Conservation (phyloP, 1,140 invertebrate genomes). For the Helicoverpa armigera region DNA sequence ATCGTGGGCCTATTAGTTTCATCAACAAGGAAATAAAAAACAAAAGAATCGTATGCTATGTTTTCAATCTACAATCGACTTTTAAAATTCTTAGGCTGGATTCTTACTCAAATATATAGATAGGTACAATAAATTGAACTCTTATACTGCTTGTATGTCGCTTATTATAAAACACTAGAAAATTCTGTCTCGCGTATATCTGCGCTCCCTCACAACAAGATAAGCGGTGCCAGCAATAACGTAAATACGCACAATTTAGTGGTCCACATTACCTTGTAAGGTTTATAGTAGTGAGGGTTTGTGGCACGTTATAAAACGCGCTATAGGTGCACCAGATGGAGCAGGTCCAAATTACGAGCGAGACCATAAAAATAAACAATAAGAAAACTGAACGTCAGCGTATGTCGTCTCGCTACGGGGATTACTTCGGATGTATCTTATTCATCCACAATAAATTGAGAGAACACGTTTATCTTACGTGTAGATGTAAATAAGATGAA, state of each 20-base stretch:
- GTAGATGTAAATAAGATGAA: slow-evolving; percentile 5
- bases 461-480: not conserved
- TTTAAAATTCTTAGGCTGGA: too few species aligned
- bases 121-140: too few species aligned
- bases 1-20: too few species aligned
- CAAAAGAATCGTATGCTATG: too few species aligned
- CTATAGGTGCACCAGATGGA: slow-evolving; percentile 20
- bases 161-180: too few species aligned
- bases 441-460: slow-evolving; percentile 2
- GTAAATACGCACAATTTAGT: not conserved
- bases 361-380: slow-evolving; percentile 41
- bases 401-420: not conserved
- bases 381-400: slow-evolving; percentile 16
- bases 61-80: too few species aligned
- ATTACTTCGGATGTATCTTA: not conserved
- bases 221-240: not conserved
- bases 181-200: too few species aligned
- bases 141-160: too few species aligned
- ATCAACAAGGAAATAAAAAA: too few species aligned
- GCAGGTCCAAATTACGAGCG: not conserved
- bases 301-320: slow-evolving; percentile 30
- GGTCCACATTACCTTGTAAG: not conserved
- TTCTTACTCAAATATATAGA: too few species aligned
- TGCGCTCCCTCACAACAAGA: too few species aligned
- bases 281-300: slow-evolving; percentile 20